Evolutionary conservation across 1,140 invertebrate genomes (phyloP), one percentile per base, ranked within the genome.

Genomic region (Diploscapter pachys): DNA sequence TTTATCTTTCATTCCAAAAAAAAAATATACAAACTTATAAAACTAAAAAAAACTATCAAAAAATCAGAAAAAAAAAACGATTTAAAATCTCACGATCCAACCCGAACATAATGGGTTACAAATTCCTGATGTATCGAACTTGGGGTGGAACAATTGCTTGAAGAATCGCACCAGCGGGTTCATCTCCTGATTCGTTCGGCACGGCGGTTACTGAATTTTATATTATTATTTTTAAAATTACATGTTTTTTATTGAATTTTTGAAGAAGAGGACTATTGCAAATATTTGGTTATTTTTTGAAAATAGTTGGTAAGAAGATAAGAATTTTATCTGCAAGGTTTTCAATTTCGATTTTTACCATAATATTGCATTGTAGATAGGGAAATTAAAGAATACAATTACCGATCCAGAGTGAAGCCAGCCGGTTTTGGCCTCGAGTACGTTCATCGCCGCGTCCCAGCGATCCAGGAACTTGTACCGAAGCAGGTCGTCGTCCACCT

Each of bases 31-130:
- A n/a, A n/a, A n/a, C n/a, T n/a, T n/a, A n/a, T n/a, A n/a, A n/a
- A n/a, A n/a, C n/a, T n/a, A n/a, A n/a, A n/a, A n/a, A n/a, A n/a
- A n/a, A n/a, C n/a, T n/a, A n/a, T n/a, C n/a, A n/a, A n/a, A n/a
- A n/a, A n/a, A n/a, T n/a, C n/a, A n/a, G n/a, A n/a, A n/a, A n/a
- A n/a, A n/a, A n/a, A n/a, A n/a, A n/a, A n/a, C n/a, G n/a, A n/a
- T n/a, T n/a, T n/a, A n/a, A n/a, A n/a, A n/a, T n/a, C n/a, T n/a
- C n/a, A n/a, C n/a, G n/a, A 87, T 99, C 96, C 86, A 96, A 98
- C 65, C 97, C 89, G 86, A 99, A 99, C 94, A 99, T 98, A 81
- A 93, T 92, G 0, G 95, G 93, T 87, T 99, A 99, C 3, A 98
- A 93, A 89, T 99, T 96, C 2, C 92, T 92, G 50, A 74, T 74